A percentile compares a stretch with the other conserved stretches of the same genome.
These are phyloP conservation scores for Chaetura pelagica DNA, from an alignment of 2,113 vertebrate genomes.

Conservation along the genomic window DNA sequence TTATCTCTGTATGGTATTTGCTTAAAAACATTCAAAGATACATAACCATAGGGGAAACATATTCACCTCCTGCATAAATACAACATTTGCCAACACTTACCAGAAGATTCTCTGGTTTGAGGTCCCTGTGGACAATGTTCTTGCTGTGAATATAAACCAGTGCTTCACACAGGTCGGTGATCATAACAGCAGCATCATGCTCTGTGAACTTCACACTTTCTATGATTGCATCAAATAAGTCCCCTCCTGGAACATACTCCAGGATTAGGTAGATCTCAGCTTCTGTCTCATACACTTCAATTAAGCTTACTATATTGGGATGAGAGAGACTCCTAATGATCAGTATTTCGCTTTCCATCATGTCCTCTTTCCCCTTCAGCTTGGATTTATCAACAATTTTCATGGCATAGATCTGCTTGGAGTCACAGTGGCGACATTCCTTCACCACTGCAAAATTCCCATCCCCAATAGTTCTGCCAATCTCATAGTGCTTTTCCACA, in stretches of 20 bases:
- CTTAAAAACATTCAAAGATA: neutral
- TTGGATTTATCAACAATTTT: conserved; percentile 93
- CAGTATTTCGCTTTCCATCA: conserved; percentile 94
- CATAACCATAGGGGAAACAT: neutral
- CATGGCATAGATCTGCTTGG: conserved; percentile 83
- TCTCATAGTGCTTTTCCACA: conserved; percentile 86
- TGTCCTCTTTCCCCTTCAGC: conserved; percentile 91
- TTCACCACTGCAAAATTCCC: conserved; percentile 95
- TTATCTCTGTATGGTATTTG: neutral
- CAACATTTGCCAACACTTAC: conserved; percentile 73
- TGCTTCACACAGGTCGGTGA: conserved; percentile 88
- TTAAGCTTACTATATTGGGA: conserved; percentile 89
- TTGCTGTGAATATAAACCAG: conserved; percentile 91
- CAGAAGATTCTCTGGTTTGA: conserved; percentile 97
- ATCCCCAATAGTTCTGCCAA: conserved; percentile 89
- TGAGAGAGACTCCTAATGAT: conserved; percentile 90
- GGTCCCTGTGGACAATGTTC: conserved; percentile 92
- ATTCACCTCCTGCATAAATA: neutral
- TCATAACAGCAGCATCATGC: conserved; percentile 85
- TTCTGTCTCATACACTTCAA: conserved; percentile 88
- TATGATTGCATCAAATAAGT: conserved; percentile 95
- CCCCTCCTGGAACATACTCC: conserved; percentile 92
- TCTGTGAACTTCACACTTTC: conserved; percentile 89
- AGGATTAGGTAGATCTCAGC: conserved; percentile 90
- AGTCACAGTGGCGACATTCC: conserved; percentile 82